Base-by-base conservation (phyloP, 2,113 vertebrate species). In the Megaceryle torquata region DNA sequence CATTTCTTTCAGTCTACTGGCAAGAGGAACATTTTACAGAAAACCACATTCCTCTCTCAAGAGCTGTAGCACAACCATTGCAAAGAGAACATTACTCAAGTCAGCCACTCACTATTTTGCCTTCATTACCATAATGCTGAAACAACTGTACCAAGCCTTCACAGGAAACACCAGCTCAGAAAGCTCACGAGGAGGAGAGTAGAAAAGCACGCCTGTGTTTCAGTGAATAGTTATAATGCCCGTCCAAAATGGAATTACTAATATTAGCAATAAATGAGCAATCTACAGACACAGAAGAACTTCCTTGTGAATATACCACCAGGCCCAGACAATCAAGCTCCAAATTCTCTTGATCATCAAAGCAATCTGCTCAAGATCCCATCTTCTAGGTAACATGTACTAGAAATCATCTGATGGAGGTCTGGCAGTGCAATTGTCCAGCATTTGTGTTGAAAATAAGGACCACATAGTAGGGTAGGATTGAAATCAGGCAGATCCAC, bases 141-240 rank as follows among this genome's bases (percentile, higher is more conserved):
- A n/a, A 54, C 37, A 82, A 56, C 82, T 29, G 57, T 28, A 75
- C 25, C 4, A 37, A 41, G 24, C 35, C 41, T 46, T 54, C 61
- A 61, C 5, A 21, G 22, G 74, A 69, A 71, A 25, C 44, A 51
- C 20, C 21, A 33, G 25, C 43, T 71, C 0, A 0, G 56, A 46
- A 65, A 87, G 63, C 11, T 77, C n/a, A 44, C 0, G 7, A n/a
- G 33, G 14, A 72, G 31, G 25, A 4, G 7, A 67, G 51, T 17
- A 68, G 67, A 70, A 84, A 57, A 94, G 37, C 37, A 82, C 0
- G 0, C 29, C 35, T 1, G 2, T 31, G n/a, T 63, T 90, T 78
- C 53, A 61, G 56, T 0, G 5, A 68, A 51, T 1, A 69, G 31
- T 7, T 1, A 0, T 13, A 53, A 68, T 20, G 33, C 26, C 39